phyloP scores from a whole-genome alignment of 2,797 vertebrate genomes.

The Sphaeramia orbicularis region DNA sequence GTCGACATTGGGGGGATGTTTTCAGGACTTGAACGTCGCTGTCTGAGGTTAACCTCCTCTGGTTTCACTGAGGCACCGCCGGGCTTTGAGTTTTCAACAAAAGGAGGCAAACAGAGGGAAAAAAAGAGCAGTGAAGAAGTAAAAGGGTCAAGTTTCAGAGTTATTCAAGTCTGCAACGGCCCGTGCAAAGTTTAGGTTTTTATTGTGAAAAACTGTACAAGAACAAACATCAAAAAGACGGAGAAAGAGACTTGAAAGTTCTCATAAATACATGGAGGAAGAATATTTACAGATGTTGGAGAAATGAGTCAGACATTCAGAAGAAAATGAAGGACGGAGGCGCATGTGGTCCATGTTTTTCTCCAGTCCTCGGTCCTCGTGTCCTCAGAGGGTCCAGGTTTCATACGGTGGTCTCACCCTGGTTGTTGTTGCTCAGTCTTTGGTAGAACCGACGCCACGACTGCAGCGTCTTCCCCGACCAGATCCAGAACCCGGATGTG shows the following conservation, averaged over 20 bases:
- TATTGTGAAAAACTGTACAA: constrained; percentile 78
- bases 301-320: constrained; percentile 75
- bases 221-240: constrained; percentile 58
- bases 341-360: no score
- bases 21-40: no score
- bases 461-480: constrained; percentile 94
- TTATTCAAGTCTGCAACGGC: no score
- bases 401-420: constrained; percentile 91
- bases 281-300: constrained; percentile 89
- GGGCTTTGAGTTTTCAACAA: no score
- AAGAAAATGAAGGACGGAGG: background rate
- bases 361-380: no score
- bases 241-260: constrained; percentile 81
- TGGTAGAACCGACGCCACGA: constrained; percentile 92
- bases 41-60: no score
- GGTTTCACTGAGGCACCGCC: no score
- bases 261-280: constrained; percentile 92
- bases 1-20: no score
- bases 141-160: no score
- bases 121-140: no score
- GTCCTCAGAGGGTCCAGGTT: background rate
- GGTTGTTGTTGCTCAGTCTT: constrained; percentile 87
- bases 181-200: constrained; percentile 35
- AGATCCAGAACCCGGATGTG: constrained; percentile 95
- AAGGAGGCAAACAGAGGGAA: no score